These are phyloP conservation scores for Agelaius tricolor DNA, from an alignment of 2,113 vertebrate genomes.

Conservation along the genomic window DNA sequence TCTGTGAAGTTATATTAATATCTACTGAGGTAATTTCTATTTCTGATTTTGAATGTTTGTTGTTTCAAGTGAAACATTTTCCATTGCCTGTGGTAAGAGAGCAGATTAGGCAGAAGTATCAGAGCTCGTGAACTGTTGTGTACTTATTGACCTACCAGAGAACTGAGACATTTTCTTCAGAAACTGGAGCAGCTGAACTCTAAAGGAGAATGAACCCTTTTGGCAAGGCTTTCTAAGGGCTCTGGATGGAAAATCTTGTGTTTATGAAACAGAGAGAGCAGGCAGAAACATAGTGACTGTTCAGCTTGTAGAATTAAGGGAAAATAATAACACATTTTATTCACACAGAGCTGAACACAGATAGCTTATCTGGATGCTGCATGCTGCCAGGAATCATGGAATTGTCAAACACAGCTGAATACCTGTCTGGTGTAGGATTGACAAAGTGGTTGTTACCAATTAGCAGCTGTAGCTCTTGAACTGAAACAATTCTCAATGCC, in stretches of 20 bases:
- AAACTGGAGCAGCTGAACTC: slow-evolving; percentile 18
- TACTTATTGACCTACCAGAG: background rate
- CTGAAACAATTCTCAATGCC: background rate
- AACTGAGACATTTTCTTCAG: slow-evolving; percentile 26
- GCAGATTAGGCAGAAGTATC: slow-evolving; percentile 49
- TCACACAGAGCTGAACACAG: background rate
- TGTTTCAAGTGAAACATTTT: slow-evolving; percentile 62
- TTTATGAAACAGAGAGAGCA: background rate
- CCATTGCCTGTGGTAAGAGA: slow-evolving; percentile 35
- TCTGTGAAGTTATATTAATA: slow-evolving; percentile 41
- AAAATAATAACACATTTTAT: background rate
- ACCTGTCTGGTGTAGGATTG: background rate
- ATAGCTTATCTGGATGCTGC: background rate
- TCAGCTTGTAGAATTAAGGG: background rate
- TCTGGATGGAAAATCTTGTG: background rate
- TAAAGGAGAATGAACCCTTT: slow-evolving; percentile 36
- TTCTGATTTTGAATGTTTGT: slow-evolving; percentile 59
- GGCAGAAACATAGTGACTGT: background rate
- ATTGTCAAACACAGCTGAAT: background rate
- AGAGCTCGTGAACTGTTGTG: background rate
- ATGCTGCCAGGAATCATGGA: background rate
- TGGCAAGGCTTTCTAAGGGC: slow-evolving; percentile 10
- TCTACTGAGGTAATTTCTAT: slow-evolving; percentile 54
- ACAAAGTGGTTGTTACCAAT: background rate
- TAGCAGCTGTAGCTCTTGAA: background rate